phyloP scores from a whole-genome alignment of 2,113 vertebrate genomes.

The Macrotis lagotis region DNA sequence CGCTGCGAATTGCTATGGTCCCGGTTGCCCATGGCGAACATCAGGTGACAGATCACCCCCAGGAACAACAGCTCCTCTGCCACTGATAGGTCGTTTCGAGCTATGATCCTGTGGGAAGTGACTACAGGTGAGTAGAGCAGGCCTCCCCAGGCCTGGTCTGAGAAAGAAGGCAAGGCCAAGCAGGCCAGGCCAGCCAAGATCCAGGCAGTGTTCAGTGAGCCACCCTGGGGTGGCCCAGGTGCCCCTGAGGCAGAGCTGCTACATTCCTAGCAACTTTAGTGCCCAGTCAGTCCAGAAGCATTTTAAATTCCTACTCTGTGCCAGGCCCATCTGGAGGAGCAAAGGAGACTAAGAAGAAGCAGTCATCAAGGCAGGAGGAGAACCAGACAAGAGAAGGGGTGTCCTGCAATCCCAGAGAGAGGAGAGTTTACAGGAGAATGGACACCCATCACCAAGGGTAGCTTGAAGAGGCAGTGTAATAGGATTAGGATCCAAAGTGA shows the following conservation, averaged over 20 bases:
- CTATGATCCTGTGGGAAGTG: slow-evolving; percentile 82
- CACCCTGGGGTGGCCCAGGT: neutral
- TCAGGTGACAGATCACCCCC: slow-evolving; percentile 84
- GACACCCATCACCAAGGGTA: too few relatives aligned
- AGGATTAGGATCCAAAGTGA: neutral
- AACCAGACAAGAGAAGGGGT: too few relatives aligned
- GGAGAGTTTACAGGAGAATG: too few relatives aligned
- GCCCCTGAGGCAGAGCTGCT: neutral
- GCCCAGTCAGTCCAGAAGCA: neutral
- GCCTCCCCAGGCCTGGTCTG: neutral
- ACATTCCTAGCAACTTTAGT: fast-evolving
- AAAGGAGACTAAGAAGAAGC: too few relatives aligned
- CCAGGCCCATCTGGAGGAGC: too few relatives aligned
- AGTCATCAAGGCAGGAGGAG: neutral
- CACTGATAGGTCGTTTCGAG: slow-evolving; percentile 76
- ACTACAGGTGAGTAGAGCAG: neutral
- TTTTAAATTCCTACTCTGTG: neutral
- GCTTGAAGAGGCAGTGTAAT: neutral
- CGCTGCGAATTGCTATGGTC: slow-evolving; percentile 88
- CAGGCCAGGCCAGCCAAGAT: neutral
- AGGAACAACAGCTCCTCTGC: slow-evolving; percentile 86
- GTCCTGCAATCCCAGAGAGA: too few relatives aligned
- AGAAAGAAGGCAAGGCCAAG: neutral
- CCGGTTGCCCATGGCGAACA: slow-evolving; percentile 86
- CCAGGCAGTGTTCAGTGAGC: too few relatives aligned